These are phyloP conservation scores for Tetramorium alpestre DNA, from an alignment of 1,140 invertebrate genomes.

Conservation along the genomic window DNA sequence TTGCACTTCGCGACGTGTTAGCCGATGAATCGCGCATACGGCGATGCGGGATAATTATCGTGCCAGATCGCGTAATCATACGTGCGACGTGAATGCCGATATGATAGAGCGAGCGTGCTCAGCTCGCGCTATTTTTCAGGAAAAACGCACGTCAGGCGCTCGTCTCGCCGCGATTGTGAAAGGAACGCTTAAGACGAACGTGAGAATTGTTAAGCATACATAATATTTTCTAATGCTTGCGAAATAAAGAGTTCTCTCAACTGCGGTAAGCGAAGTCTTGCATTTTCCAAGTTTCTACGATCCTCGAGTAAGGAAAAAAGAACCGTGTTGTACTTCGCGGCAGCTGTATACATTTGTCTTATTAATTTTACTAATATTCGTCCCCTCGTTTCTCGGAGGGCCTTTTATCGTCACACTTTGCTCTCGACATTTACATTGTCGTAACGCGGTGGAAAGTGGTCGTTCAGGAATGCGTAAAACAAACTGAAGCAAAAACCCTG, in stretches of 20 bases:
- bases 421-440: conserved; percentile 44
- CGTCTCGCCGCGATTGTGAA: not conserved
- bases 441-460: conserved; percentile 13
- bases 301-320: not conserved
- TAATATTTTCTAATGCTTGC: not conserved
- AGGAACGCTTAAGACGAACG: not conserved
- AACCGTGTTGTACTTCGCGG: not conserved
- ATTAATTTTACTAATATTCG: conserved; percentile 41
- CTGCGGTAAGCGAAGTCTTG: not conserved
- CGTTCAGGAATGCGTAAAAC: conserved; percentile 40
- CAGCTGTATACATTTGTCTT: conserved; percentile 24
- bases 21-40: conserved; percentile 45
- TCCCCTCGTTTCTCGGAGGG: not conserved
- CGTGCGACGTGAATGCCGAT: conserved; percentile 15
- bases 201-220: not conserved
- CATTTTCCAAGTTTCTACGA: not conserved
- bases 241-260: not conserved
- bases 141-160: not conserved
- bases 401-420: conserved; percentile 24
- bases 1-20: conserved; percentile 60
- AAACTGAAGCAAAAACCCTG: conserved; percentile 33
- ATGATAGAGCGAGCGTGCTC: not conserved
- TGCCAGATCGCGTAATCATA: conserved; percentile 60
- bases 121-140: not conserved
- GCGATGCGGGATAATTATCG: conserved; percentile 63